phyloP scores from a whole-genome alignment of 2,797 vertebrate genomes.

The Smutsia gigantea region DNA sequence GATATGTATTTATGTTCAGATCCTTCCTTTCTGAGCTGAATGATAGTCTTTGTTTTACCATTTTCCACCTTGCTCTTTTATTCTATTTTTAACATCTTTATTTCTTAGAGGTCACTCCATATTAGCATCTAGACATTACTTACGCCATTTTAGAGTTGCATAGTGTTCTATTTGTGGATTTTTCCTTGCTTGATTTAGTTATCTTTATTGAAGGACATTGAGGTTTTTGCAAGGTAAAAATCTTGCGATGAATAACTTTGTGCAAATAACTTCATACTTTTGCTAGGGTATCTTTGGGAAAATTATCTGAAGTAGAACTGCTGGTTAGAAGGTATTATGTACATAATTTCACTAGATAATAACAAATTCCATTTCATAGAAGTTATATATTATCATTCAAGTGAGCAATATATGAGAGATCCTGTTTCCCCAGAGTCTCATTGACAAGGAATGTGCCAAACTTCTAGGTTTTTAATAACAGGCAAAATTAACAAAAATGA shows the following conservation, averaged over 20 bases:
- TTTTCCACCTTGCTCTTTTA: not conserved
- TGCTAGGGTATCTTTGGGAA: not conserved
- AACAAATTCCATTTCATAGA: not conserved
- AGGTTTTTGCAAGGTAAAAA: conserved; percentile 1
- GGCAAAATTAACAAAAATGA: not conserved
- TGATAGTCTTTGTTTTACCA: not conserved
- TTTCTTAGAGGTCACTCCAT: not conserved
- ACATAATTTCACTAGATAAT: conserved; percentile 24
- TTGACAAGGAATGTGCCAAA: not conserved
- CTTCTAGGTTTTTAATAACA: conserved; percentile 2
- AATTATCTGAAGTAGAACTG: conserved; percentile 23
- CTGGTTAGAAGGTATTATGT: not conserved
- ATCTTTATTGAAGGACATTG: not conserved
- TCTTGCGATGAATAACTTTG: not conserved
- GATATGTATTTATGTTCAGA: not conserved
- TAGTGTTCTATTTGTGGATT: not conserved
- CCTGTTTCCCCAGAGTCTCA: not conserved
- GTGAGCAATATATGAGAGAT: not conserved
- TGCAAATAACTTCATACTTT: conserved; percentile 20
- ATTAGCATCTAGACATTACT: not conserved
- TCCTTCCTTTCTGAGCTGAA: not conserved
- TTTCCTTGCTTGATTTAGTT: not conserved
- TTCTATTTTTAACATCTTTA: not conserved
- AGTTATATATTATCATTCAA: not conserved
- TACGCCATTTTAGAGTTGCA: not conserved